Evolutionary conservation across 2,797 vertebrate species (phyloP), one percentile per base, ranked within the genome.

Genomic region (Cygnus olor): DNA sequence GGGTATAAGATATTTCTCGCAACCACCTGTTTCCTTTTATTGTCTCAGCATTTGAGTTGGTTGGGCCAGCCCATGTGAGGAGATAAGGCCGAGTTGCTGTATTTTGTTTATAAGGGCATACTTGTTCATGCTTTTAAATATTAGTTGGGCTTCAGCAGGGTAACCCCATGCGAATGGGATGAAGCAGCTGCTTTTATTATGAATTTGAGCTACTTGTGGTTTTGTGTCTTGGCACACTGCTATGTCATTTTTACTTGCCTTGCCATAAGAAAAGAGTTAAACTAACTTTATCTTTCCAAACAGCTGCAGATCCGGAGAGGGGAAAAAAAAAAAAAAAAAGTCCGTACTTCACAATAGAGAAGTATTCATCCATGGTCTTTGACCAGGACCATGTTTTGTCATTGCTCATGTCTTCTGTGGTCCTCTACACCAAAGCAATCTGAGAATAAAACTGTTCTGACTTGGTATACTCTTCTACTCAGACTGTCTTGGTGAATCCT

Each of bases 221-320:
- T 97, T 98, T 96, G 94, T 97, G 97, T 98, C 98, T 97, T 98
- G 93, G 97, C 96, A 97, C 91, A 86, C 85, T 91, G 65, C 97
- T 96, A 93, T 97, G 96, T 97, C 95, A 97, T 97, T 97, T 97
- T 97, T 97, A 94, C 83, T 97, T 97, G 96, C 96, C 97, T 97
- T 93, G 96, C 97, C 97, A 93, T 97, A 97, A 98, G 96, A 95
- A 94, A 91, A 95, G 96, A 97, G 94, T 98, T 97, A 97, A 95
- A 97, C 96, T 98, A 98, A 98, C 96, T 96, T 97, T 93, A 95
- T 98, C 96, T 98, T 97, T 97, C 98, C 96, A 97, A 98, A 97
- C 95, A 98, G 97, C 97, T 97, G 97, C 97, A 98, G 89, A 98
- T 96, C 89, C 74, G 93, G 90, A 94, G 95, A 87, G 13, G 8